Evolutionary conservation across 2,113 vertebrate genomes (phyloP), one percentile per base, ranked within the genome.

Genomic region (Poecilia latipinna): DNA sequence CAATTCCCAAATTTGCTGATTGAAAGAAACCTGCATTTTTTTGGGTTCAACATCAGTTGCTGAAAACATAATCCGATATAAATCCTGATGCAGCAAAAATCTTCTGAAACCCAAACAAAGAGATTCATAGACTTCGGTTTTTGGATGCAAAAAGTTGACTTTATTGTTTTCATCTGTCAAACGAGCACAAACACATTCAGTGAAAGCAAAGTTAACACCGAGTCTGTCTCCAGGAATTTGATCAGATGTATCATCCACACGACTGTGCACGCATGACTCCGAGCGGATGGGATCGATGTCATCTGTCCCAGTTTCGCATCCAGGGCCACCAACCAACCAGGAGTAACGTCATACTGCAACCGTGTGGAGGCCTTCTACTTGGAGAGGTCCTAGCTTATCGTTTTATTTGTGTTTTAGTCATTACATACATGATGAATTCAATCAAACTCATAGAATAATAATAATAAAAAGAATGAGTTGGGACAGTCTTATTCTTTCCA

Each of bases 201-300:
- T 79, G 68, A 86, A 61, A 77, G 64, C 77, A 26, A 66, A 42
- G 22, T n/a, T 17, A 74, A 82, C 71, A 81, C 4, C 78, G 77
- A 83, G 79, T 82, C 29, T 77, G 32, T 79, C 61, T 75, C 65
- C 74, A 77, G 82, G 67, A 75, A 88, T 86, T 73, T 75, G 84
- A 91, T 82, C 85, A 87, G 78, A 87, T 69, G 24, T 72, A 68
- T 94, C 92, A 86, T 93, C 90, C 88, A 90, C 70, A 80, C 74
- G 76, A 74, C 69, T 71, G 5, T 61, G 28, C 33, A 17, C 48
- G 24, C 60, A 65, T 75, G 83, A 72, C 86, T 83, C 75, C 72
- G 68, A 90, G 83, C 74, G n/a, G 70, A 62, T 10, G 19, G 42
- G 69, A 82, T 28, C 17, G 60, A 89, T 75, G 71, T 74, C 42